Evolutionary conservation across 2,888 invertebrate genomes (phyloP), one percentile per base, ranked within the genome.

Genomic region (Achlya flavicornis): DNA sequence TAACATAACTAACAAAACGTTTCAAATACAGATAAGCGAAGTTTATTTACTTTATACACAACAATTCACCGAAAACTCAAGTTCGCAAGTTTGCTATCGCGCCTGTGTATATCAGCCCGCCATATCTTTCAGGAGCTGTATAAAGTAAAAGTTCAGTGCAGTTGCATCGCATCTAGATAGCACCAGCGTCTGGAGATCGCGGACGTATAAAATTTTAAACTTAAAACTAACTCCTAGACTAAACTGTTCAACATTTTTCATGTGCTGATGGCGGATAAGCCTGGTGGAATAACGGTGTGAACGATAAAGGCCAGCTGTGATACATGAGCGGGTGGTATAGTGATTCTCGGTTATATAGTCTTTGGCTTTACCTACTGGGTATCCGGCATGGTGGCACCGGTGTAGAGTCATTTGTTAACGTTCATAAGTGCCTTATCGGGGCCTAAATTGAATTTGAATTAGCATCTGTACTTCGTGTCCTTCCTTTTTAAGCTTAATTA

Each of bases 61-160:
- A 78, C 80, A 80, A 76, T 76, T 76, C 75, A 74, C 73, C 72
- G 70, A 77, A 78, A 84, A 83, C 83, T 73, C 68, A 70, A 76
- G 71, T 75, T 75, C 66, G 66, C 66, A 80, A 80, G 70, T 26
- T 80, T 73, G 63, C 72, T 83, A 84, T 84, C 84, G 76, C 83
- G 76, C 68, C 59, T 58, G 69, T 64, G 81, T 83, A 81, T 82
- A 85, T 85, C 84, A 81, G 70, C 66, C 71, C 68, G 64, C 72
- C 63, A 69, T 78, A 81, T 83, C 82, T 77, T 67, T 62, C 63
- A 61, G 48, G 70, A 68, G 77, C 72, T 64, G n/a, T 32, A 14
- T 46, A 33, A 4, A n/a, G 33, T 26, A 48, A 48, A 38, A 33
- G 59, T 62, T 43, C 63, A 62, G 46, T 12, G 41, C 41, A 64